Conservation (phyloP, 2,113 vertebrate genomes). For the Stigmatopora argus region DNA sequence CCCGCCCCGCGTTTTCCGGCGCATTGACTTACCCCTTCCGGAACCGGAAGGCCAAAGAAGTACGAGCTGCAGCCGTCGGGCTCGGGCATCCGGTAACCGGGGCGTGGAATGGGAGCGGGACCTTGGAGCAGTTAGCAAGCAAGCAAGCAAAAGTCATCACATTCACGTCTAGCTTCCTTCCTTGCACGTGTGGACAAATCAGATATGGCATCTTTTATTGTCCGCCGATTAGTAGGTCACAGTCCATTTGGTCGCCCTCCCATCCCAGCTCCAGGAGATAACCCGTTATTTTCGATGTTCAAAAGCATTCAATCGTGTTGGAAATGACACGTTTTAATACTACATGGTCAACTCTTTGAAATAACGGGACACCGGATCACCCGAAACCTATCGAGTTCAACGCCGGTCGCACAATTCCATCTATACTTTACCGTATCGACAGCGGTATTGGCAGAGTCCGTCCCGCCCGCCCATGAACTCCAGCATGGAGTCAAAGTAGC, state of each 20-base stretch:
- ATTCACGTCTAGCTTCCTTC: conserved; percentile 10
- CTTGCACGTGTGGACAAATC: not conserved
- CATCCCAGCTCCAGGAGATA: conserved; percentile 16
- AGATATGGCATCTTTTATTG: conserved; percentile 7
- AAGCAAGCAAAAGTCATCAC: not conserved
- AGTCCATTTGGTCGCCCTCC: conserved; percentile 37
- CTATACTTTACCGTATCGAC: conserved; percentile 73
- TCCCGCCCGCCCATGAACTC: conserved; percentile 88
- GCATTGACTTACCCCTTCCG: conserved; percentile 70
- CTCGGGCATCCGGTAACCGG: conserved; percentile 81
- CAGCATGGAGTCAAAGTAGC: conserved; percentile 87
- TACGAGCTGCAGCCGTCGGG: conserved; percentile 86
- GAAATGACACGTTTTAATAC: too few species aligned
- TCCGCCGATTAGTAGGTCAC: conserved; percentile 33
- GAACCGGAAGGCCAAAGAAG: conserved; percentile 89
- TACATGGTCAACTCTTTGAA: too few species aligned
- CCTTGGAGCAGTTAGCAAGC: conserved; percentile 59
- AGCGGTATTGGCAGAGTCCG: conserved; percentile 87
- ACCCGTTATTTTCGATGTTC: not conserved
- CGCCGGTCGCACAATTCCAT: not conserved
- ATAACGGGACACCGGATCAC: not conserved
- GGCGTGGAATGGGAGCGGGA: conserved; percentile 83
- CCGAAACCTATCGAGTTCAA: not conserved
- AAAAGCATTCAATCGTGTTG: too few species aligned
- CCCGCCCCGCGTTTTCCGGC: too few species aligned